Evolutionary conservation across 2,888 invertebrate species (phyloP).

Genomic region (Artemia sinica): DNA sequence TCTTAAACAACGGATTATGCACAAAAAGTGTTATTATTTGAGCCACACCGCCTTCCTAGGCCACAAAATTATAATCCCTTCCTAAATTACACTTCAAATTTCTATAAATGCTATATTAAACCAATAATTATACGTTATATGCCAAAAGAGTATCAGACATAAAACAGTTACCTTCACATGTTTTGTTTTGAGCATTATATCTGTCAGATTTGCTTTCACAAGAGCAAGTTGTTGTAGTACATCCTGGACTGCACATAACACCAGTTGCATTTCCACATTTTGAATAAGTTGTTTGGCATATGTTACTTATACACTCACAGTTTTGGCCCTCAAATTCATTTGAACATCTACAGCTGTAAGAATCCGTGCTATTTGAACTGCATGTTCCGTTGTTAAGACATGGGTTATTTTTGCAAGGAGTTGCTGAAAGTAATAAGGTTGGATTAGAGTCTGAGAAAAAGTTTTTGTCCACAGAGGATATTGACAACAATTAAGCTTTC

Average conservation of each 20-base stretch:
- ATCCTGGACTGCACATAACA: background rate
- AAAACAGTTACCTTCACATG: background rate
- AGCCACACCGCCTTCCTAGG: no score
- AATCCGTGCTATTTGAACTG: background rate
- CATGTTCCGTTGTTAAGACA: conserved; percentile 1
- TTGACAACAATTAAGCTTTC: no score
- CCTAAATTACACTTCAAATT: no score
- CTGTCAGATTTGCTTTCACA: background rate
- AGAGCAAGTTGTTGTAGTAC: background rate
- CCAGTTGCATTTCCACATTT: conserved; percentile 8
- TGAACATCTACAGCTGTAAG: background rate
- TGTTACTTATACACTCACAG: background rate
- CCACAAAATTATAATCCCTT: no score
- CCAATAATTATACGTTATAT: no score
- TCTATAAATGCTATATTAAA: no score
- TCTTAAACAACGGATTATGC: no score
- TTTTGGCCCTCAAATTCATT: background rate
- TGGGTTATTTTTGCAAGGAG: background rate
- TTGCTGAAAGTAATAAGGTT: background rate
- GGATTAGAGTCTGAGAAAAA: no score
- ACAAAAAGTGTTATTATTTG: no score
- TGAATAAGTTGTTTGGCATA: background rate
- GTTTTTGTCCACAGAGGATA: no score
- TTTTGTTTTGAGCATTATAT: background rate
- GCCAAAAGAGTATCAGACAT: background rate